Percentiles rank a stretch among this genome's conserved stretches.
phyloP scores from a whole-genome alignment of 1,140 invertebrate species.

The Plodia interpunctella region DNA sequence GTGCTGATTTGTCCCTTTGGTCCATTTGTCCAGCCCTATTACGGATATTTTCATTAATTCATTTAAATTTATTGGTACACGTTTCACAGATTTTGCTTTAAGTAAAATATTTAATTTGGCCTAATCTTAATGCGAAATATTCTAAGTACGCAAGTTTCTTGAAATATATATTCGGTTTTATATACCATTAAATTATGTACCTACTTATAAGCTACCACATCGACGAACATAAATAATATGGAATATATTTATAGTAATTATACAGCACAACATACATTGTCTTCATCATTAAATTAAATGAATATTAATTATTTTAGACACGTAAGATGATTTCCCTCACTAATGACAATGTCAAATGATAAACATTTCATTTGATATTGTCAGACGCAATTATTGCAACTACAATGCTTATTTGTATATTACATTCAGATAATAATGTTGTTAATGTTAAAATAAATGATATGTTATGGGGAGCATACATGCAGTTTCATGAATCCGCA shows the following conservation, averaged over 20 bases:
- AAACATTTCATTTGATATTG: too few relatives aligned
- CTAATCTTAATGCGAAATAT: conserved; percentile 2
- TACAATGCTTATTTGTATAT: too few relatives aligned
- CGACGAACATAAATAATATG: conserved; percentile 33
- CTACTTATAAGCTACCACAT: conserved; percentile 39
- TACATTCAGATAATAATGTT: too few relatives aligned
- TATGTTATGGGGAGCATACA: too few relatives aligned
- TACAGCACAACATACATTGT: conserved; percentile 46
- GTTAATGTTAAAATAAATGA: too few relatives aligned
- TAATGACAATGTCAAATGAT: background rate
- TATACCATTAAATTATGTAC: conserved; percentile 24
- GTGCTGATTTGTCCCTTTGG: too few relatives aligned
- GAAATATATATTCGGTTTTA: conserved; percentile 13
- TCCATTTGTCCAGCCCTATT: too few relatives aligned
- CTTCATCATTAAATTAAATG: conserved; percentile 34
- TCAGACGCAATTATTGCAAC: too few relatives aligned
- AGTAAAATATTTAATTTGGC: conserved; percentile 9
- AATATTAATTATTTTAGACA: background rate
- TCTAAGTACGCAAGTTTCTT: conserved; percentile 8
- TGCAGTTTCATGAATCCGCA: too few relatives aligned
- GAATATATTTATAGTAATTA: conserved; percentile 41
- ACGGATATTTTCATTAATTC: too few relatives aligned
- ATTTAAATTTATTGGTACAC: background rate
- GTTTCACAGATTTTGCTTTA: background rate
- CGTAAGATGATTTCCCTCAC: background rate